Percentiles rank a stretch among this genome's conserved stretches.
These are phyloP conservation scores for Siphonodentalium dalli DNA, from an alignment of 2,888 invertebrate genomes.

Conservation along the genomic window DNA sequence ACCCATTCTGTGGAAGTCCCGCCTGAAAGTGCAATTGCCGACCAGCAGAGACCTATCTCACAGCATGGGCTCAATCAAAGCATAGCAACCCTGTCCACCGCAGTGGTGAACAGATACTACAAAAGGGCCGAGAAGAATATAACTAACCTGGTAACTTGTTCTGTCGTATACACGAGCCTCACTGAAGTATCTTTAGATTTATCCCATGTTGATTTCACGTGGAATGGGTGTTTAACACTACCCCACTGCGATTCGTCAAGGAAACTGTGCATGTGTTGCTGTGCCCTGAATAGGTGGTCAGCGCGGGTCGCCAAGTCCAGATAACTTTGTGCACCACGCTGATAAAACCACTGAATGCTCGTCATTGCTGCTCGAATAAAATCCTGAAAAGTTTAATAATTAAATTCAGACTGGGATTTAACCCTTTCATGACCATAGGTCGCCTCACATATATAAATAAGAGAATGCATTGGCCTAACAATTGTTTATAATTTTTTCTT, in stretches of 20 bases:
- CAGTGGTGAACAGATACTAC: not conserved
- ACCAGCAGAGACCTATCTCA: too few species aligned
- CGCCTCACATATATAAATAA: too few species aligned
- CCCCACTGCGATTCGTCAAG: constrained; percentile 56
- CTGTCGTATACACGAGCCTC: constrained; percentile 45
- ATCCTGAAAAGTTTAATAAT: constrained; percentile 62
- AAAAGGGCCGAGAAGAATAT: not conserved
- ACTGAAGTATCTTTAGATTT: constrained; percentile 64
- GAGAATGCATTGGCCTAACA: too few species aligned
- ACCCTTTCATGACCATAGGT: too few species aligned
- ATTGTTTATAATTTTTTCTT: too few species aligned
- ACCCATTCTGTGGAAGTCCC: too few species aligned
- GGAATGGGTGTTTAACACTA: constrained; percentile 41
- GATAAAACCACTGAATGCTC: constrained; percentile 63
- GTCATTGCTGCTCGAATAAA: constrained; percentile 65
- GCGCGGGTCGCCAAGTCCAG: constrained; percentile 50
- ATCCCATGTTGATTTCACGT: too few species aligned
- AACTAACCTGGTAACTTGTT: constrained; percentile 57
- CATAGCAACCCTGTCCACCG: too few species aligned
- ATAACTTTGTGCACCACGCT: constrained; percentile 59
- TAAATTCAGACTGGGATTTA: too few species aligned
- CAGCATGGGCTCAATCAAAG: too few species aligned
- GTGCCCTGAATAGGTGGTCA: constrained; percentile 56
- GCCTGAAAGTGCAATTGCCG: too few species aligned
- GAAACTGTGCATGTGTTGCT: constrained; percentile 61